Evolutionary conservation across 2,888 invertebrate genomes (phyloP).

Genomic region (Meandrusa payeni): DNA sequence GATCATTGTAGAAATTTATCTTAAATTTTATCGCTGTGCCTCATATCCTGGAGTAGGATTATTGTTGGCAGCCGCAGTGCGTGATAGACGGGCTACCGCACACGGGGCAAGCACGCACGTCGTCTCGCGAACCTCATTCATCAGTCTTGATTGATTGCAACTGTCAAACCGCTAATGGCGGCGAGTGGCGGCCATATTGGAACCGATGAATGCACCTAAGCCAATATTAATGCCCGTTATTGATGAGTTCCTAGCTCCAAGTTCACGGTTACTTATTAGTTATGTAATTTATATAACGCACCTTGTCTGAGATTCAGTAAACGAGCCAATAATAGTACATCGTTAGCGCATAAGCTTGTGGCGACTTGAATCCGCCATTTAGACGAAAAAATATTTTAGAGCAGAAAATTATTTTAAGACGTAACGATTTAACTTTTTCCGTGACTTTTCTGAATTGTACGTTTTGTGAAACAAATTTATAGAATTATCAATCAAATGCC

Average conservation of each 20-base stretch:
- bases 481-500: too few relatives aligned
- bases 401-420: too few relatives aligned
- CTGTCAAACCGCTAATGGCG: conserved; percentile 77
- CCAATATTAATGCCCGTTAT: conserved; percentile 71
- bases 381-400: too few relatives aligned
- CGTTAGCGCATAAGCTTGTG: conserved; percentile 37
- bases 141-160: conserved; percentile 78
- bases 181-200: conserved; percentile 66
- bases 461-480: too few relatives aligned
- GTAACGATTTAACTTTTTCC: too few relatives aligned
- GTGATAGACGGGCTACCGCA: conserved; percentile 50
- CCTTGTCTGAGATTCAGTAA: conserved; percentile 41
- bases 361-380: too few relatives aligned
- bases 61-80: conserved; percentile 9
- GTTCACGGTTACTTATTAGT: conserved; percentile 71
- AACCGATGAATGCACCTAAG: conserved; percentile 66
- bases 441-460: too few relatives aligned
- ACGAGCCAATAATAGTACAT: conserved; percentile 45
- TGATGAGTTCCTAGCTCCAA: conserved; percentile 56
- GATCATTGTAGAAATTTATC: too few relatives aligned
- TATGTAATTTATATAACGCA: conserved; percentile 50
- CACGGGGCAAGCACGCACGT: conserved; percentile 34
- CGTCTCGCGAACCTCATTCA: conserved; percentile 67
- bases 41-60: conserved; percentile 2
- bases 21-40: too few relatives aligned